Evolutionary conservation across 1,140 invertebrate species (phyloP), one percentile per base, ranked within the genome.

Genomic region (Dolichoris vasculosae): DNA sequence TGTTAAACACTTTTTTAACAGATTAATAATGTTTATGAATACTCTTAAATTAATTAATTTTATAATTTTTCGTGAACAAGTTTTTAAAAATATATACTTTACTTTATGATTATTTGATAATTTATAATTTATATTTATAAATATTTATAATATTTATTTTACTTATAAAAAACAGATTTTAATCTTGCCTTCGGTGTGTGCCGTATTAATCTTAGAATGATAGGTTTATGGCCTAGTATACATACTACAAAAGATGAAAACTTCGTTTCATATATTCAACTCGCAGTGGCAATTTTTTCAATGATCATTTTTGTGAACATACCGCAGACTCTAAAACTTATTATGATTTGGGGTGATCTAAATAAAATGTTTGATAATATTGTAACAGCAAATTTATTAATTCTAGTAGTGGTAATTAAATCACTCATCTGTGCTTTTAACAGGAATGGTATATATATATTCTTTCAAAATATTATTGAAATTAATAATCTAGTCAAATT

Each of bases 321-420:
- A 35, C 11, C 64, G 11, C 87, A 87, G 82, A 86, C 84, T 23
- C 38, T 30, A 40, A 69, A 78, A 76, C 43, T 87, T 15, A 64
- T 84, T 30, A 77, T 84, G 20, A 82, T 86, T 38, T 86, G 87
- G 87, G 84, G 84, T 0, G 79, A 87, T 59, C 64, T 87, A 23
- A 30, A 48, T 51, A 0, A 69, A 48, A 84, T 87, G 78, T 51
- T 40, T 17, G 82, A 87, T 63, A 87, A 82, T 79, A 63, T 87
- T 51, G 80, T 82, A 15, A 82, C 71, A n/a, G 84, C 87, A 11
- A 84, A 86, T 78, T 82, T 87, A 73, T 77, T 82, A 32, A 82
- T 87, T 38, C n/a, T 63, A 23, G 73, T 84, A 9, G 51, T 35
- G 0, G 32, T 86, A 7, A n/a, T 86, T 26, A 87, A 86, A 82